Evolutionary conservation across 2,113 vertebrate species (phyloP), one percentile per base, ranked within the genome.

Genomic region (Festucalex cinctus): DNA sequence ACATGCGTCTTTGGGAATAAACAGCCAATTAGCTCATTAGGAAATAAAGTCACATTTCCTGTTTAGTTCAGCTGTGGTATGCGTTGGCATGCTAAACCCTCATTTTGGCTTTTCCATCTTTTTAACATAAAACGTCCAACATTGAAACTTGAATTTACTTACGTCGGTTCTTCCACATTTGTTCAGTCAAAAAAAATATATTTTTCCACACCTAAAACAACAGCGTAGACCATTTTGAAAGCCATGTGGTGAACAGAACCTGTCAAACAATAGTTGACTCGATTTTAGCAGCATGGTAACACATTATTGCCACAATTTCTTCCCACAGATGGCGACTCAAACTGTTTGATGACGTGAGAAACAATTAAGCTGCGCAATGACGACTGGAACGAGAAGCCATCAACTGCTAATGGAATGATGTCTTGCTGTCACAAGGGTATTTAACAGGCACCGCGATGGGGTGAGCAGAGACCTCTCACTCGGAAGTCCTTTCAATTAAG

Each of bases 331-430:
- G 75, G 68, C 66, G 69, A 77, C 82, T 88, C 82, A 78, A 91
- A 89, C 83, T 68, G 84, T 87, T 89, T 92, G 91, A 93, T 90
- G 89, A 90, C 89, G 88, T 59, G 28, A 64, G 73, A 94, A 94
- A 92, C 89, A 93, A 93, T 94, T 94, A 92, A 85, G 91, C 81
- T 88, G 89, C 90, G 86, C 91, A 91, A 92, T 92, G 67, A 90
- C 92, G 83, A 91, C 88, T 92, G 87, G 79, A 86, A 85, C 65
- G 78, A 87, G 87, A 90, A 86, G 88, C 86, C 92, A 90, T 92
- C 92, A n/a, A 92, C 91, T 88, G 35, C 78, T 93, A 91, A 93
- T 93, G 91, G 89, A 77, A 22, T 85, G 88, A 89, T 89, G 90
- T 86, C 88, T 87, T 67, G 88, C 88, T 83, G 93, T 90, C 88